Percentiles rank a stretch among this genome's conserved stretches.
phyloP scores from a whole-genome alignment of 2,888 invertebrate genomes.

The Noctua janthe region DNA sequence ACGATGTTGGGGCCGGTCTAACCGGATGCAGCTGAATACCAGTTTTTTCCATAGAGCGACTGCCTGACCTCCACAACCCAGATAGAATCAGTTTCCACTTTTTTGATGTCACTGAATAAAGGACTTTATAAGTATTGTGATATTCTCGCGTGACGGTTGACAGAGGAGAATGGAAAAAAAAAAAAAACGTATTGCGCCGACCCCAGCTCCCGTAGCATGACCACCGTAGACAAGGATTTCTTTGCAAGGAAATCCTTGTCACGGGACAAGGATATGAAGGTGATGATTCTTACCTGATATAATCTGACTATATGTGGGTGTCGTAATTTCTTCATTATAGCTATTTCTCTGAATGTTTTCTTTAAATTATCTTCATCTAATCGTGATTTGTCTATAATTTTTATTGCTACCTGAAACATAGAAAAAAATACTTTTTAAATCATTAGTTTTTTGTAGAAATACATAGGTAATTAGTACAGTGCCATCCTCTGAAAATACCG shows the following conservation, averaged over 20 bases:
- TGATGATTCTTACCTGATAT: constrained; percentile 91
- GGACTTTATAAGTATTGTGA: no score
- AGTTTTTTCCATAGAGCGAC: background rate
- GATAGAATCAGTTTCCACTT: no score
- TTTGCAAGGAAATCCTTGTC: no score
- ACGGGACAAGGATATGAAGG: no score
- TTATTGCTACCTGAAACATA: constrained; percentile 96
- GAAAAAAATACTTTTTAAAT: background rate
- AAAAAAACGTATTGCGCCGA: no score
- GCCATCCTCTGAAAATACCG: accelerated
- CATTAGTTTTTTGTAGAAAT: background rate
- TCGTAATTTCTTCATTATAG: constrained; percentile 97
- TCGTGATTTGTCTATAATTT: constrained; percentile 98
- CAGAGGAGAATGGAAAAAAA: no score
- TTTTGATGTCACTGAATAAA: no score
- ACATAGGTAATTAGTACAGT: background rate
- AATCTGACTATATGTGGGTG: constrained; percentile 99
- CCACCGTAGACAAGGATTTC: no score
- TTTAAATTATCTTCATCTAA: constrained; percentile 97
- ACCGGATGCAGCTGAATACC: background rate
- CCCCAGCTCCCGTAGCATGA: no score
- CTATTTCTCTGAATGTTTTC: constrained; percentile 99
- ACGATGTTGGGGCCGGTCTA: background rate
- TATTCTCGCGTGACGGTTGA: no score
- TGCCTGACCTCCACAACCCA: no score